Evolutionary conservation across 2,888 invertebrate genomes (phyloP).

Genomic region (Drosophila yooni): DNA sequence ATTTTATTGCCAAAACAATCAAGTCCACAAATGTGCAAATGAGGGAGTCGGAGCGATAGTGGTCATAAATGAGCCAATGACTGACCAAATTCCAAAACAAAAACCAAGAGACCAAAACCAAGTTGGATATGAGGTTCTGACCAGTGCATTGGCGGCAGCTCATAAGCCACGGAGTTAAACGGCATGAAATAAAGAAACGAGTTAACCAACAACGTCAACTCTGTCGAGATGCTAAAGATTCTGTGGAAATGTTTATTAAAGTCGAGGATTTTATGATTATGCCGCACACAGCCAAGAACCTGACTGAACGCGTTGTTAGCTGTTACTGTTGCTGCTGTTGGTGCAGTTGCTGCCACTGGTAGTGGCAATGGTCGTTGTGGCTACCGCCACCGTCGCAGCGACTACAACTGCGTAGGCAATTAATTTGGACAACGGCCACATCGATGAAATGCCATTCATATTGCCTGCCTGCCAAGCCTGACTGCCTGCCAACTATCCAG

Average conservation of each 20-base stretch:
- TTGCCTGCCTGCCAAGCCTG: slow-evolving; percentile 40
- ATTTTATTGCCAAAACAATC: slow-evolving; percentile 67
- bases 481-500: slow-evolving; percentile 10
- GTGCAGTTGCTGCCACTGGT: slow-evolving; percentile 11
- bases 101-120: slow-evolving; percentile 22
- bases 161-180: slow-evolving; percentile 69
- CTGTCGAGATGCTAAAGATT: slow-evolving; percentile 77
- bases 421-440: slow-evolving; percentile 72
- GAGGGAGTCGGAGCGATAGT: slow-evolving; percentile 45
- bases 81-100: slow-evolving; percentile 35
- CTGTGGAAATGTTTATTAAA: slow-evolving; percentile 81
- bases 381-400: slow-evolving; percentile 4
- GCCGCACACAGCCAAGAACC: slow-evolving; percentile 64
- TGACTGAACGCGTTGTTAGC: slow-evolving; percentile 32
- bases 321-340: slow-evolving; percentile 7
- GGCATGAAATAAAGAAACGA: slow-evolving; percentile 74
- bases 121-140: slow-evolving; percentile 33
- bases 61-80: slow-evolving; percentile 74
- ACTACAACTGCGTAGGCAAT: slow-evolving; percentile 74
- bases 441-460: slow-evolving; percentile 82
- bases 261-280: slow-evolving; percentile 79
- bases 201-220: slow-evolving; percentile 59
- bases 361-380: slow-evolving; percentile 9
- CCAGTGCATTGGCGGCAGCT: slow-evolving; percentile 49
- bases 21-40: slow-evolving; percentile 51